Evolutionary conservation across 2,888 invertebrate species (phyloP), one percentile per base, ranked within the genome.

Genomic region (Heteropelma amictum): DNA sequence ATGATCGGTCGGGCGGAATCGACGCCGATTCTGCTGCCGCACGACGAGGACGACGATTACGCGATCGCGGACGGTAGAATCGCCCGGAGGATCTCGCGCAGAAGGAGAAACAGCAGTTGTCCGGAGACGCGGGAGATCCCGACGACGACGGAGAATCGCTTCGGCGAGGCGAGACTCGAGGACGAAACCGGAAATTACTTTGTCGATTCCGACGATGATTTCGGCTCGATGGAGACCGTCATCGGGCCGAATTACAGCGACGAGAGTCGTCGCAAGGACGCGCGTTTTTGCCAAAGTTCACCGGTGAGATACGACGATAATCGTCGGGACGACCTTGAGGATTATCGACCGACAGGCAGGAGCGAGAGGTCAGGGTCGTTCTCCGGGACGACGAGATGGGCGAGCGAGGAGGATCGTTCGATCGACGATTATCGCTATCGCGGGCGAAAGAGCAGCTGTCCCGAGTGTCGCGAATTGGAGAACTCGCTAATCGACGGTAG

Each of bases 141-240:
- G 6, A 58, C 38, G 7, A 54, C 47, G 30, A 30, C 40, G n/a
- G 65, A 68, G 2, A 49, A 30, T 38, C 12, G 47, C n/a, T 21
- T 7, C 26, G 3, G 5, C 26, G 51, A 35, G 19, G 35, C n/a
- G 30, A 35, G 12, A 26, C 5, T 19, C 26, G 6, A 7, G 10
- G 63, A 67, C 26, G 78, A 56, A 68, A 72, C 10, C 54, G 73
- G 12, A 68, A 70, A 61, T 17, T 74, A 72, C 17, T 81, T 81
- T 23, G 73, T 85, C 26, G 85, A 84, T 54, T 87, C 87, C 42
- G 87, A 88, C 77, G 87, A 88, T 28, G 88, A 89, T 33, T 87
- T 87, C 64, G 89, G 88, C 14, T 88, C 89, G 10, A 81, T 82
- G 74, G 89, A 88, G 72, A 89, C 89, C 14, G 87, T 89, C 23